Evolutionary conservation across 2,113 vertebrate genomes (phyloP).

Genomic region (Pithys albifrons): DNA sequence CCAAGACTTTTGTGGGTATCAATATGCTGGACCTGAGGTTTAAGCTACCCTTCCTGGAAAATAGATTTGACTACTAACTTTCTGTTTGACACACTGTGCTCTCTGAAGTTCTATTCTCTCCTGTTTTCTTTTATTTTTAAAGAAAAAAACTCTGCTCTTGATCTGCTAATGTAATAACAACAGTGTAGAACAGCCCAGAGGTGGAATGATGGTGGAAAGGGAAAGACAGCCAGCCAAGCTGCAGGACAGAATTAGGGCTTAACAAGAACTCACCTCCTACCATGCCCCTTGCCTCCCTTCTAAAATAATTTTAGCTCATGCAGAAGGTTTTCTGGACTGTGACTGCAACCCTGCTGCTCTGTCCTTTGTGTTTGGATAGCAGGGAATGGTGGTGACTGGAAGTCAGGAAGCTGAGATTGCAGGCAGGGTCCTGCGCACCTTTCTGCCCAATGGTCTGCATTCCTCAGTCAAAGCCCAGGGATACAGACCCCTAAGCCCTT

Average conservation of each 20-base stretch:
- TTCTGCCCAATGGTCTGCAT: not conserved
- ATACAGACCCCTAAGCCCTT: not conserved
- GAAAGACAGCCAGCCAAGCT: not conserved
- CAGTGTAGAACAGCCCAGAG: not conserved
- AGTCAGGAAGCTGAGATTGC: not conserved
- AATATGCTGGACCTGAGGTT: not conserved
- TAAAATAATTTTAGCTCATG: not conserved
- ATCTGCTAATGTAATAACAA: not conserved
- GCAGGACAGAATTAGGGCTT: conserved; percentile 49
- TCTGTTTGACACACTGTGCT: not conserved
- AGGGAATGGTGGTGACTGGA: not conserved
- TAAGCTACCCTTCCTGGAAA: not conserved
- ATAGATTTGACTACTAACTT: not conserved
- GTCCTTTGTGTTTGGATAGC: not conserved
- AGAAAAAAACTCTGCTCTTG: not conserved
- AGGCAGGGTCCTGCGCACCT: not conserved
- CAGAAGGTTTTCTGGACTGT: not conserved
- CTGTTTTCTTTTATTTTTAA: not conserved
- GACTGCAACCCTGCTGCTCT: not conserved
- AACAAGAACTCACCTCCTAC: not conserved
- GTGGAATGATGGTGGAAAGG: not conserved
- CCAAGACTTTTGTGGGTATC: not conserved
- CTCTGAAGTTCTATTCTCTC: not conserved
- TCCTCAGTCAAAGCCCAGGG: not conserved
- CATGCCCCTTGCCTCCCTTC: not conserved